A percentile compares a stretch with the other conserved stretches of the same genome.
These are phyloP conservation scores for Pionites leucogaster DNA, from an alignment of 2,113 vertebrate species.

Conservation along the genomic window DNA sequence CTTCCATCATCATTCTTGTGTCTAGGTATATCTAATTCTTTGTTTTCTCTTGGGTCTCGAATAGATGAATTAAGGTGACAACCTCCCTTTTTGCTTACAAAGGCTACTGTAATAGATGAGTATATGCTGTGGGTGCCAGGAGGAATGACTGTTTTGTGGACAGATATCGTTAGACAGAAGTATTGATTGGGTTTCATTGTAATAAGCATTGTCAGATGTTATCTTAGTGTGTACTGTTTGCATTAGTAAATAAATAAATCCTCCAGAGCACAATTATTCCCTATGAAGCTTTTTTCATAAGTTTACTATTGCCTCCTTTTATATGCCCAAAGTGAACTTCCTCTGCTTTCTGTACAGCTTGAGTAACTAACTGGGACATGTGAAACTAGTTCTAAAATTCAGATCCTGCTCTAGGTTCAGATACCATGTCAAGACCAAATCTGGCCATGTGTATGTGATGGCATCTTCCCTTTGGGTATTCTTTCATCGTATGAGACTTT, in stretches of 20 bases:
- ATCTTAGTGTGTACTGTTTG: constrained; percentile 49
- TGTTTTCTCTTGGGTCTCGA: background rate
- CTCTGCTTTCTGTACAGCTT: background rate
- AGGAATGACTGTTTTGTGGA: constrained; percentile 21
- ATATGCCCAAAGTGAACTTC: background rate
- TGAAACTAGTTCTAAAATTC: background rate
- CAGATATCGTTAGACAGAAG: constrained; percentile 37
- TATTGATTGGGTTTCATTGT: constrained; percentile 43
- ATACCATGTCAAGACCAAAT: background rate
- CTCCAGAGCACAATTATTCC: constrained; percentile 35
- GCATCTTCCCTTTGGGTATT: background rate
- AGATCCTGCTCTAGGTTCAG: background rate
- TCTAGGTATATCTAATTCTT: background rate
- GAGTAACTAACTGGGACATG: background rate
- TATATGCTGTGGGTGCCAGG: background rate
- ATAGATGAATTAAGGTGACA: background rate
- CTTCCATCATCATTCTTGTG: background rate
- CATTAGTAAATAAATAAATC: constrained; percentile 59
- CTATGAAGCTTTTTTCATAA: constrained; percentile 27
- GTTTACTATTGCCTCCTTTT: background rate
- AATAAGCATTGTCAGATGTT: constrained; percentile 55
- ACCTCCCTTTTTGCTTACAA: background rate
- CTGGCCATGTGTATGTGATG: background rate
- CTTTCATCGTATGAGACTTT: background rate
- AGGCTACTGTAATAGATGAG: background rate